These are phyloP conservation scores for Rhinolophus sinicus DNA, from an alignment of 2,113 vertebrate genomes.

Conservation along the genomic window DNA sequence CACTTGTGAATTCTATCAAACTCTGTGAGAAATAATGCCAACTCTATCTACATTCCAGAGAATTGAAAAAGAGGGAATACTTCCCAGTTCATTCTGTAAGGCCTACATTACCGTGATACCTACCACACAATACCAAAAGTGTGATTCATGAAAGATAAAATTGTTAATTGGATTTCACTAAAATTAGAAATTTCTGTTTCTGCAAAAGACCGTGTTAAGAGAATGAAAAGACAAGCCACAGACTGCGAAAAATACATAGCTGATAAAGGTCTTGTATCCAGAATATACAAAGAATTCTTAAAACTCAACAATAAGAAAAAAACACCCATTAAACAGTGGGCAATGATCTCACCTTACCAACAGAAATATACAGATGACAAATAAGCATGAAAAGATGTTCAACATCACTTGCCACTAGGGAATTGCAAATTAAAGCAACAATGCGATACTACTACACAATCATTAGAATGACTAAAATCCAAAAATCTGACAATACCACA, in stretches of 20 bases:
- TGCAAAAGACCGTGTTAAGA: not conserved
- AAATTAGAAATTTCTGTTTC: not conserved
- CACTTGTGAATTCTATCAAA: not conserved
- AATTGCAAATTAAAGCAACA: not conserved
- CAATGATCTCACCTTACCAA: not conserved
- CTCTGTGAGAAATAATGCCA: not conserved
- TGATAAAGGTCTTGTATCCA: not conserved
- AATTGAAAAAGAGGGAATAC: not conserved
- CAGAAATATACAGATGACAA: not conserved
- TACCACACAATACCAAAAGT: not conserved
- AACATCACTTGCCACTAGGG: not conserved
- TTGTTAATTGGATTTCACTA: not conserved
- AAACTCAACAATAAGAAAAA: conserved; percentile 15
- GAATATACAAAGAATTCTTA: conserved; percentile 17
- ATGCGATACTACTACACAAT: not conserved
- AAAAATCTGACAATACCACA: not conserved
- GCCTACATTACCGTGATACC: not conserved
- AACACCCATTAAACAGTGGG: not conserved
- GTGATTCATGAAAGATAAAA: not conserved
- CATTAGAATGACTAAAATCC: not conserved
- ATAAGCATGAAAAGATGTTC: not conserved
- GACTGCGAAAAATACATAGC: not conserved
- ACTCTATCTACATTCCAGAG: not conserved
- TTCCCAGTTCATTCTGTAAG: not conserved
- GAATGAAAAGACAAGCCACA: not conserved